Evolutionary conservation across 2,797 vertebrate genomes (phyloP), one percentile per base, ranked within the genome.

Genomic region (Etheostoma nigrum): DNA sequence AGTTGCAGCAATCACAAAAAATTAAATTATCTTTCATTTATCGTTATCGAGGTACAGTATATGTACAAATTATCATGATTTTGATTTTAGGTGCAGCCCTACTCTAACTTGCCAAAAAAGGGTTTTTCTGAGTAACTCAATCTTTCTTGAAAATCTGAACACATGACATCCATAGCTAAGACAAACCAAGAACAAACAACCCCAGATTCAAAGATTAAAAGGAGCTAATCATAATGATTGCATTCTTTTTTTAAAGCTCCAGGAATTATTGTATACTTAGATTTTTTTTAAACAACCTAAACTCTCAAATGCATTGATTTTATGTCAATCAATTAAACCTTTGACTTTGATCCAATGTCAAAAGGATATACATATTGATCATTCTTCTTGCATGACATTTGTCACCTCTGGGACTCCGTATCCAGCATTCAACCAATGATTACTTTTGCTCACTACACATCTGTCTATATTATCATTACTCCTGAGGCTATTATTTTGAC

Each of bases 381-480:
- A 58, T 18, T n/a, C 42, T 9, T n/a, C 18, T 23, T 60, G 19
- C 10, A 23, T 51, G 18, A 45, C 13, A 67, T 54, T 19, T 52
- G 60, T 54, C 61, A 45, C 25, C 48, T 19, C 33, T 62, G 15
- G 44, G 7, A 53, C 11, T 11, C 16, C n/a, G 15, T 23, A 47
- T 15, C 0, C 30, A 21, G n/a, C 23, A 7, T 64, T 54, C 10
- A 8, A 21, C 36, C 49, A 33, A 1, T 49, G 53, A 49, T 65
- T 57, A 53, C 51, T 25, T 75, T 67, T 54, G 36, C 42, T 67
- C 45, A 12, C 12, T 21, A 5, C 58, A 64, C 52, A 25, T 79
- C 27, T 6, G 15, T 74, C 76, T 65, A 11, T 60, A 73, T 85
- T 60, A 72, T 61, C 54, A 44, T 73, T 55, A 40, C 27, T 70